Conservation (phyloP, 92 coral and sea anemone species). For the Siderastrea radians region DNA sequence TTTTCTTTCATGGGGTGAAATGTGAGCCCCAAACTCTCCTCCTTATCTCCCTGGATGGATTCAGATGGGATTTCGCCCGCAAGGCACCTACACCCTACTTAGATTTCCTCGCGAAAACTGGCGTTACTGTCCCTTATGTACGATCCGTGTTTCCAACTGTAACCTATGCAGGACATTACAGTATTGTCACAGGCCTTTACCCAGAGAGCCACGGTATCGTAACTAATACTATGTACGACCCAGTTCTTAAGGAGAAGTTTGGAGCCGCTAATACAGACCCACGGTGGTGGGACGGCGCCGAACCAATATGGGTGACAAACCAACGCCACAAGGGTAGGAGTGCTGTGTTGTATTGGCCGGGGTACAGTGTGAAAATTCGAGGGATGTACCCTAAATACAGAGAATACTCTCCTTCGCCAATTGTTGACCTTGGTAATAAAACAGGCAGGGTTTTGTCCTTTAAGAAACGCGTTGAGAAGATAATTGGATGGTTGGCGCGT, state of each 20-base stretch:
- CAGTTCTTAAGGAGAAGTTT: conserved; percentile 65
- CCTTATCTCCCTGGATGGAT: conserved; percentile 89
- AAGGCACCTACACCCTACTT: conserved; percentile 83
- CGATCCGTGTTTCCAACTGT: conserved; percentile 85
- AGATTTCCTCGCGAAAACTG: conserved; percentile 78
- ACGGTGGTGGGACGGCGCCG: conserved; percentile 90
- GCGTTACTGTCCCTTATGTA: conserved; percentile 80
- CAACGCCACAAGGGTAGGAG: conserved; percentile 87
- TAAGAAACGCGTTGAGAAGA: conserved; percentile 68
- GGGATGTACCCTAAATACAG: conserved; percentile 65
- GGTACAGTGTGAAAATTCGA: conserved; percentile 79
- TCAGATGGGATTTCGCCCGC: conserved; percentile 91
- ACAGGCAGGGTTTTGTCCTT: conserved; percentile 72
- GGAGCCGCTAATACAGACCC: conserved; percentile 79
- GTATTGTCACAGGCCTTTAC: conserved; percentile 90
- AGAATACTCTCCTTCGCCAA: conserved; percentile 52
- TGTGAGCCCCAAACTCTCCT: conserved; percentile 68
- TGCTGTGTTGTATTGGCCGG: conserved; percentile 92
- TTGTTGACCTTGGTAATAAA: conserved; percentile 62
- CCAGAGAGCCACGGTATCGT: conserved; percentile 95
- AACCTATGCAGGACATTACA: conserved; percentile 87
- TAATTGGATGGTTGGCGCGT: conserved; percentile 74
- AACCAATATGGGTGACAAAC: conserved; percentile 94
- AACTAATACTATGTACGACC: conserved; percentile 90
- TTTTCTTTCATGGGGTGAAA: neutral